Conservation (phyloP, 2,888 invertebrate species). For the Meiosimyza platycephala region DNA sequence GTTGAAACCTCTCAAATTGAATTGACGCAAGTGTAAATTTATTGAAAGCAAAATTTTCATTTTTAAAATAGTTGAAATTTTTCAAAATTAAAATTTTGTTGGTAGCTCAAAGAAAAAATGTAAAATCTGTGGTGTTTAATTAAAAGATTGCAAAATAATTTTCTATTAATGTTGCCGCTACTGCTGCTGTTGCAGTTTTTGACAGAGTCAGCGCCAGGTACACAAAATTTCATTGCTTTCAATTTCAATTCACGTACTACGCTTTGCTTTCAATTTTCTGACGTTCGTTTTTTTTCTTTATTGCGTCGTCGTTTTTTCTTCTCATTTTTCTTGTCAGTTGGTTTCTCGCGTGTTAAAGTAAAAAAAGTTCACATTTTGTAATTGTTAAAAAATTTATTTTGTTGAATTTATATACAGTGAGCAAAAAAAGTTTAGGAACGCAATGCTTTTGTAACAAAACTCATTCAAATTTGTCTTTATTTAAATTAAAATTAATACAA, state of each 20-base stretch:
- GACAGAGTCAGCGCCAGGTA: slow-evolving; percentile 26
- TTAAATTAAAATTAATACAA: no score
- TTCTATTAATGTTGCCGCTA: no score
- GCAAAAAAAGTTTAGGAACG: no score
- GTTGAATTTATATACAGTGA: slow-evolving; percentile 4
- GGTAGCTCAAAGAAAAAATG: no score
- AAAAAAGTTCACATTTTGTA: neutral
- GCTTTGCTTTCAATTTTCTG: slow-evolving; percentile 24
- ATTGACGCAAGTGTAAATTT: slow-evolving; percentile 24
- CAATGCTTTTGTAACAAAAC: no score
- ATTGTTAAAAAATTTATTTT: slow-evolving; percentile 11
- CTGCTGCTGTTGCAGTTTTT: slow-evolving; percentile 19
- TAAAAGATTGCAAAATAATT: no score
- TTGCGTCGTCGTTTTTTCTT: slow-evolving; percentile 27
- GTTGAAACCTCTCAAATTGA: slow-evolving; percentile 17
- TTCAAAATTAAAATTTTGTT: no score
- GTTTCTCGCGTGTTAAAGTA: neutral
- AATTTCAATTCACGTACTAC: slow-evolving; percentile 5
- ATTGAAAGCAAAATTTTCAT: neutral
- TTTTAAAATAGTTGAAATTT: no score
- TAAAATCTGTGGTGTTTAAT: no score
- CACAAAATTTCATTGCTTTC: slow-evolving; percentile 30
- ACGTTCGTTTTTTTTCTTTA: slow-evolving; percentile 13
- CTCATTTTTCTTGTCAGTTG: neutral
- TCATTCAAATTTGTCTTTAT: no score